Evolutionary conservation across 2,113 vertebrate species (phyloP), one percentile per base, ranked within the genome.

Genomic region (Myrmophylax atrothorax): DNA sequence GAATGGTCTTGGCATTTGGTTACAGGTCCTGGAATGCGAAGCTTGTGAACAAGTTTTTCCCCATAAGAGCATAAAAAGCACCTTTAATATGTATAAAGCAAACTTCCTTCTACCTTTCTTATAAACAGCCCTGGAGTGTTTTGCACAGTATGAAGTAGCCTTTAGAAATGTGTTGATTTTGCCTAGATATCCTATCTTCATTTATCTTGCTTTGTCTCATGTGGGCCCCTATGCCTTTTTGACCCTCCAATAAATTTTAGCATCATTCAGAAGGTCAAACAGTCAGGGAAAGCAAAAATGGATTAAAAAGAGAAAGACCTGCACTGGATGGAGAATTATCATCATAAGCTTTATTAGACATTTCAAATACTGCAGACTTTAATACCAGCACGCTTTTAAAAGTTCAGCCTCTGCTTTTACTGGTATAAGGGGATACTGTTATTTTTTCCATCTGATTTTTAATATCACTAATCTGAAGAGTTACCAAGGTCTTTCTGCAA

Each of bases 211-310:
- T 90, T 86, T 75, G 47, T 47, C 83, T 59, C 60, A 15, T 12
- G 25, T 86, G 85, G 83, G 87, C 75, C 87, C 35, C 81, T 81
- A 24, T 90, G 91, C 78, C 75, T 82, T 87, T 87, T 74, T 93
- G 90, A 98, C 68, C 85, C 62, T 76, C 28, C 64, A 90, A 56
- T 89, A 97, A 96, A 88, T 94, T 86, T 55, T 75, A 91, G 37
- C 84, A 82, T 91, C 69, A 63, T 89, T 95, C 38, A n/a, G 84
- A 94, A 96, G 62, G 88, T 84, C 87, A 96, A 95, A 96, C 35
- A 93, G 69, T 80, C 92, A 94, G 35, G 25, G 64, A 89, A 95
- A 94, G 69, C 35, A 83, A 93, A 69, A 96, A 94, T 56, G 75
- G 38, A 95, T 82, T 87, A 46, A 89, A 77, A 94, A 92, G 44